Percentiles rank a stretch among this genome's conserved stretches.
Evolutionary conservation across 2,888 invertebrate genomes (phyloP).

Genomic region (Cabera pusaria): DNA sequence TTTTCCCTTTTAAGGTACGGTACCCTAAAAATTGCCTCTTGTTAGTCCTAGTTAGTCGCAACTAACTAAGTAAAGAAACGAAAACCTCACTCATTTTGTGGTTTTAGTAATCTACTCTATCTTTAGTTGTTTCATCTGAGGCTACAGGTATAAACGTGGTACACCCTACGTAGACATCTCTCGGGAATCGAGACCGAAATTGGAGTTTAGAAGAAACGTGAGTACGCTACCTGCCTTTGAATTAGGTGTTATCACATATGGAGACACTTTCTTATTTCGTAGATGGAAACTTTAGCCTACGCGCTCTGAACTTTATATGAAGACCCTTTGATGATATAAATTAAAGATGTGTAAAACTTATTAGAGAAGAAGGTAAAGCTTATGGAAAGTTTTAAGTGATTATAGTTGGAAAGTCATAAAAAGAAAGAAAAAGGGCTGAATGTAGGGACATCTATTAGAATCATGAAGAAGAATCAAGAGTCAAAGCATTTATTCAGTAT

Average conservation of each 20-base stretch:
- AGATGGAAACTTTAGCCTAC: conserved; percentile 16
- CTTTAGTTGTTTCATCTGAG: conserved; percentile 9
- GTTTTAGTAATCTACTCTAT: too few relatives aligned
- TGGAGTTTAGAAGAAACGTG: conserved; percentile 39
- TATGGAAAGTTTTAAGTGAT: neutral
- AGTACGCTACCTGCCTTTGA: conserved; percentile 22
- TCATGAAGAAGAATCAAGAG: too few relatives aligned
- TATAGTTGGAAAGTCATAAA: too few relatives aligned
- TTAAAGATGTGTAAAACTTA: conserved; percentile 9
- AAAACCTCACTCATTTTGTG: too few relatives aligned
- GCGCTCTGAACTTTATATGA: conserved; percentile 13
- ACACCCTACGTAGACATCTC: conserved; percentile 16
- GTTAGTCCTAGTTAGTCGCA: too few relatives aligned
- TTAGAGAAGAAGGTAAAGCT: neutral
- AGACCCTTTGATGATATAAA: conserved; percentile 3
- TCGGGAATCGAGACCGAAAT: conserved; percentile 35
- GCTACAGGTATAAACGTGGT: conserved; percentile 34
- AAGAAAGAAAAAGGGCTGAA: too few relatives aligned
- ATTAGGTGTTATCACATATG: conserved; percentile 21
- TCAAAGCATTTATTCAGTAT: too few relatives aligned
- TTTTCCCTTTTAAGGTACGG: too few relatives aligned
- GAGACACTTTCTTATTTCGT: conserved; percentile 27
- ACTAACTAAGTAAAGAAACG: too few relatives aligned
- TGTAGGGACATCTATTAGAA: too few relatives aligned
- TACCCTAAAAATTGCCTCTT: too few relatives aligned